phyloP scores from a whole-genome alignment of 2,888 invertebrate genomes.

The Drosophila macrospina region DNA sequence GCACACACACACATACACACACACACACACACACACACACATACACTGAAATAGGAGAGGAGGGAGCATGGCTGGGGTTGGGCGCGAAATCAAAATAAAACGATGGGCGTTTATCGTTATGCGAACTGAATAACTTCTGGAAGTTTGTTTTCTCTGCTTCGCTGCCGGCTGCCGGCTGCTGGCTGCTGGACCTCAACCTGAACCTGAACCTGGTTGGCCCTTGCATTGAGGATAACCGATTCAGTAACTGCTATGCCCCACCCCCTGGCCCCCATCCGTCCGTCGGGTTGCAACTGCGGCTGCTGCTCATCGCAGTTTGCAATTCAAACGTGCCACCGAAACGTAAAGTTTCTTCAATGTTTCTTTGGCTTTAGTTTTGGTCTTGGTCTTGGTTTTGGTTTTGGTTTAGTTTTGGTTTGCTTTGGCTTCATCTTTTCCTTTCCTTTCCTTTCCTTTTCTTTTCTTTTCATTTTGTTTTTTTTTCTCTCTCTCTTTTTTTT shows the following conservation, averaged over 20 bases:
- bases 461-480: background rate
- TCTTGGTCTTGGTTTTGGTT: slow-evolving; percentile 29
- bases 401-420: slow-evolving; percentile 42
- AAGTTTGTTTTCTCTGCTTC: slow-evolving; percentile 74
- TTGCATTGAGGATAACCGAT: slow-evolving; percentile 54
- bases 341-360: slow-evolving; percentile 56
- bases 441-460: background rate
- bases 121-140: slow-evolving; percentile 82
- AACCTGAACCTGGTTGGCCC: slow-evolving; percentile 59
- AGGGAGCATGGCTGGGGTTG: slow-evolving; percentile 25
- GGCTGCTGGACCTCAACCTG: slow-evolving; percentile 19
- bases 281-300: background rate
- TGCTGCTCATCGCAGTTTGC: slow-evolving; percentile 45
- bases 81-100: slow-evolving; percentile 75
- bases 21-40: slow-evolving; percentile 25
- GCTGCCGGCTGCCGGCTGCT: slow-evolving; percentile 20
- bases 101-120: slow-evolving; percentile 83
- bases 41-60: background rate
- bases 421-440: slow-evolving; percentile 27
- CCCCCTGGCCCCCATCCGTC: background rate
- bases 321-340: slow-evolving; percentile 69
- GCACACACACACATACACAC: slow-evolving; percentile 21
- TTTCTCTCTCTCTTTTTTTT: background rate
- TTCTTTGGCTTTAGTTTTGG: slow-evolving; percentile 52
- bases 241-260: slow-evolving; percentile 29